Percentiles rank a stretch among this genome's conserved stretches.
phyloP scores from a whole-genome alignment of 2,113 vertebrate species.

The Vulpes ferrilata region DNA sequence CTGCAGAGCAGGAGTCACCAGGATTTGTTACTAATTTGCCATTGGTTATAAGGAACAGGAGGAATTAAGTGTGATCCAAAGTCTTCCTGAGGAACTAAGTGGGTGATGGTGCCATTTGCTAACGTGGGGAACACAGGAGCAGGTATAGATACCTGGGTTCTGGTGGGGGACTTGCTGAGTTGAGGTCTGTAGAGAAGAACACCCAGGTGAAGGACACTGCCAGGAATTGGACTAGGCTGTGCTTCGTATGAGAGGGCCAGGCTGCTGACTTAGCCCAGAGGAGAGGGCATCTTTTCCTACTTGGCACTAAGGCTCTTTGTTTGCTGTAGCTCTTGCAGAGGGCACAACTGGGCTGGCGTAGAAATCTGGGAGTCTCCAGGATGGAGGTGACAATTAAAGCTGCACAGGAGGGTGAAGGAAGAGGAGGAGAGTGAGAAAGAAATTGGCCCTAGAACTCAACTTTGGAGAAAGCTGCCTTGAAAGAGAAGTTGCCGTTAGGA shows the following conservation, averaged over 20 bases:
- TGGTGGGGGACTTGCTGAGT: neutral
- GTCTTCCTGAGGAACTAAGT: constrained; percentile 1
- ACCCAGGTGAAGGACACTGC: neutral
- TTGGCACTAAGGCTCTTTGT: neutral
- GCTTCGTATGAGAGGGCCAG: neutral
- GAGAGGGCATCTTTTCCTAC: neutral
- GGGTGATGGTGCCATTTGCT: neutral
- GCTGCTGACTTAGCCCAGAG: neutral
- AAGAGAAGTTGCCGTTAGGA: neutral
- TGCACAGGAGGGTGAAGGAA: neutral
- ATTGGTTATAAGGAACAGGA: neutral
- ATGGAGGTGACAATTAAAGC: neutral
- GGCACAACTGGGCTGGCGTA: neutral
- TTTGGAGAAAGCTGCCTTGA: neutral
- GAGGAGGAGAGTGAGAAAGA: neutral
- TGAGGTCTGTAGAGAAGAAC: neutral
- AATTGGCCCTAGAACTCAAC: neutral
- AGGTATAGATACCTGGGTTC: neutral
- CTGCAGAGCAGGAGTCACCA: neutral
- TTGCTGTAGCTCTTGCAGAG: neutral
- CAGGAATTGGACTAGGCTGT: neutral
- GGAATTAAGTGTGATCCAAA: neutral
- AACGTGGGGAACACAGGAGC: neutral
- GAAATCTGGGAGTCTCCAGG: neutral
- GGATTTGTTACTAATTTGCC: neutral